These are phyloP conservation scores for Podarcis raffonei DNA, from an alignment of 2,113 vertebrate species.

Conservation along the genomic window DNA sequence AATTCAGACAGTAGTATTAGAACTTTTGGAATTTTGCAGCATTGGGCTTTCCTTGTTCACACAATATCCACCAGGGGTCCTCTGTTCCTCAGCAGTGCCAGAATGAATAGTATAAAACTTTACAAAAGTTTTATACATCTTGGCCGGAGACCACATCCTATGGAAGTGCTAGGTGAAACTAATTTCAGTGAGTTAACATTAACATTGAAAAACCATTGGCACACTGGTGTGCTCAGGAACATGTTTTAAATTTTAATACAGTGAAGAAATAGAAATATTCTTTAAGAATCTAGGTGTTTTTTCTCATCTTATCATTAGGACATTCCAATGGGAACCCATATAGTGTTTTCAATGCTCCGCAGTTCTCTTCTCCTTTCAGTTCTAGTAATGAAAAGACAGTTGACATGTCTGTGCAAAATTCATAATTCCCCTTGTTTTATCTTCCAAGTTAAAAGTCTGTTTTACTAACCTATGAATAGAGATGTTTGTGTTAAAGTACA, in stretches of 20 bases:
- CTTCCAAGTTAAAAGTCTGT: constrained; percentile 18
- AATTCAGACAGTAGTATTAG: neutral
- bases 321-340: constrained; percentile 39
- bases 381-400: constrained; percentile 6
- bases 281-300: constrained; percentile 5
- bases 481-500: constrained; percentile 49
- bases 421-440: constrained; percentile 33
- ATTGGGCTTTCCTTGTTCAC: constrained; percentile 12
- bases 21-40: accelerated
- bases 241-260: accelerated
- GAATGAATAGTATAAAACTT: accelerated
- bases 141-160: neutral
- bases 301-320: constrained; percentile 36
- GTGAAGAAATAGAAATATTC: constrained; percentile 28
- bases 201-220: neutral
- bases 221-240: neutral
- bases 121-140: neutral
- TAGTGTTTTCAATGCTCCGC: constrained; percentile 36
- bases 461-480: constrained; percentile 48
- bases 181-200: neutral
- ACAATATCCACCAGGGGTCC: constrained; percentile 41
- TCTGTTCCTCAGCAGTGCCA: constrained; percentile 34
- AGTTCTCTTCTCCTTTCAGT: constrained; percentile 46
- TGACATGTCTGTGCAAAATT: constrained; percentile 23
- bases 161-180: neutral